Evolutionary conservation across 2,888 invertebrate species (phyloP).

Genomic region (Helicoverpa assulta): DNA sequence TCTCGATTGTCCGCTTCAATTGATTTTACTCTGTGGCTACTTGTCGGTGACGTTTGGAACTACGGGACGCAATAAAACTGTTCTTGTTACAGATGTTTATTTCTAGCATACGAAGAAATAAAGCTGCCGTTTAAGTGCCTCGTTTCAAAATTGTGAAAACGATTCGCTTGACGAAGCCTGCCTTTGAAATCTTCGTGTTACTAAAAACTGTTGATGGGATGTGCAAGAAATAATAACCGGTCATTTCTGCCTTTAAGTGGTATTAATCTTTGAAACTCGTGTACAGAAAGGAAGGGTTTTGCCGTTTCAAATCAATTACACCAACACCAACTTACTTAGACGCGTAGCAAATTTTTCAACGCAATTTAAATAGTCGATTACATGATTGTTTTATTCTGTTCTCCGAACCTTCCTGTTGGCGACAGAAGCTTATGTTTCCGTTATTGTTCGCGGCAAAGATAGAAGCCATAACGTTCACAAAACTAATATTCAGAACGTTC

Average conservation of each 20-base stretch:
- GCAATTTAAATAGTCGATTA: constrained; percentile 1
- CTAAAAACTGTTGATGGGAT: background rate
- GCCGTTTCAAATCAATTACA: background rate
- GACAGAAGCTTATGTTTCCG: background rate
- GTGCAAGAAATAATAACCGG: background rate
- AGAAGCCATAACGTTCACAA: background rate
- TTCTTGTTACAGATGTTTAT: constrained; percentile 36
- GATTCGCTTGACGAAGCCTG: background rate
- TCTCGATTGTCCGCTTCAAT: constrained; percentile 21
- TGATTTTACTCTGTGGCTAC: constrained; percentile 15
- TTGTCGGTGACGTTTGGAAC: background rate
- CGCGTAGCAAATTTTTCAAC: background rate
- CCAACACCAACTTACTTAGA: background rate
- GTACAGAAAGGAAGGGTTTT: background rate
- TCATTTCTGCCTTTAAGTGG: background rate
- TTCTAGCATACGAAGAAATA: constrained; percentile 32
- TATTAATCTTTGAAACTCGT: background rate
- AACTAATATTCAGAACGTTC: background rate
- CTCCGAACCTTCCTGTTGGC: background rate
- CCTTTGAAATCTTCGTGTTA: constrained; percentile 3
- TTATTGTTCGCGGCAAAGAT: background rate
- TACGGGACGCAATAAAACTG: constrained; percentile 23
- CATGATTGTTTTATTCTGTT: background rate
- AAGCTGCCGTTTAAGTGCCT: constrained; percentile 19
- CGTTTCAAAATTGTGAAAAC: constrained; percentile 15